Base-by-base conservation (phyloP, 2,113 vertebrate genomes). In the Lampris incognitus region DNA sequence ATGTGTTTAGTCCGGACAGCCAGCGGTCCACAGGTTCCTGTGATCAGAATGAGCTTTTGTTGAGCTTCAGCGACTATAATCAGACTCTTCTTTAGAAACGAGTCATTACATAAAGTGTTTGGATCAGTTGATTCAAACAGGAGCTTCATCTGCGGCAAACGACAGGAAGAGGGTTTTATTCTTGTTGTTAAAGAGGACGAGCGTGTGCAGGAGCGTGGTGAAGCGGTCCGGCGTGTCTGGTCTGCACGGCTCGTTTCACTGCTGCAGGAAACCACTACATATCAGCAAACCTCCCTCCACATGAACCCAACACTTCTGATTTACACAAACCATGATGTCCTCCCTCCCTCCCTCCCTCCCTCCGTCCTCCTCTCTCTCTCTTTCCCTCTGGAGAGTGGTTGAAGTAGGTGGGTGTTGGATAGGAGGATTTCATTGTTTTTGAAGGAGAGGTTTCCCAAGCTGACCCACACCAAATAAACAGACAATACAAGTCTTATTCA, bases 281-380 rank as follows among this genome's bases (percentile, higher is more conserved):
- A 37, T 69, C 56, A 61, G 69, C 9, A 61, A 77, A 41, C 65
- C 54, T 52, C 72, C 44, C 81, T 48, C 68, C 56, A 79, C 58
- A 64, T 71, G 60, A 76, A 87, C 64, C 71, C 49, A 60, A 55
- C 59, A 74, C 74, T 73, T 36, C 64, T 48, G 52, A 63, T 69
- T 84, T 69, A 62, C 51, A 58, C 72, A 66, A 69, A 50, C 37
- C 39, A 6, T 7, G 24, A 24, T 24, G 24, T 10, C 50, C 51
- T 55, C 50, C 2, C 41, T 11, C 58, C 8, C 5, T 39, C 59
- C 3, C 9, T 2, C 3, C n/a, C 44, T 6, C 3, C 38, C 11
- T 5, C 56, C 9, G 4, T 6, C 46, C 64, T 11, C 7, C 44
- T 37, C 38, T 50, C 9, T 39, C 37, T 37, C 7, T 39, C 57